Percentiles rank a stretch among this genome's conserved stretches.
phyloP scores from a whole-genome alignment of 2,888 invertebrate genomes.

The Trissolcus japonicus region DNA sequence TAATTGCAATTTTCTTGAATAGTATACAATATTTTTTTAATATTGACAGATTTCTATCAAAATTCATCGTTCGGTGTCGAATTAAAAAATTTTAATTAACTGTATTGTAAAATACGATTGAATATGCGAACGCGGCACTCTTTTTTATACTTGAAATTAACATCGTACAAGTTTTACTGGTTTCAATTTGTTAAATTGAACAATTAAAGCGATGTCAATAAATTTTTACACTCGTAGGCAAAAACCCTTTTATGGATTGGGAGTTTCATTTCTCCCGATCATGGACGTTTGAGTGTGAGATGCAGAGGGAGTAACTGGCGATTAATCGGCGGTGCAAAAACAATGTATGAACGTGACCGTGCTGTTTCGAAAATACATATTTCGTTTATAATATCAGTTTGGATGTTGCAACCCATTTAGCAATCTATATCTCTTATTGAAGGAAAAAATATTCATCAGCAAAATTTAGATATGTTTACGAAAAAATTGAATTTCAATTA shows the following conservation, averaged over 20 bases:
- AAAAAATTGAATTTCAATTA: too few species aligned
- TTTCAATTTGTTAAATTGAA: constrained; percentile 40
- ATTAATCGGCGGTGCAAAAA: constrained; percentile 47
- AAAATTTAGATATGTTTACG: too few species aligned
- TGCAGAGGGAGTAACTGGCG: constrained; percentile 41
- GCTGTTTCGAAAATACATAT: constrained; percentile 35
- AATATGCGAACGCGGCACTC: too few species aligned
- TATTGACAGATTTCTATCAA: too few species aligned
- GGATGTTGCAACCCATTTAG: constrained; percentile 8
- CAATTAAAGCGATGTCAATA: constrained; percentile 47
- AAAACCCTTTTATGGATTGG: constrained; percentile 40
- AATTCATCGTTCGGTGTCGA: too few species aligned
- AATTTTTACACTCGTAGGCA: constrained; percentile 40
- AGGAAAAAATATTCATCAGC: constrained; percentile 7
- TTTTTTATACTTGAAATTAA: too few species aligned
- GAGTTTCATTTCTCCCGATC: constrained; percentile 45
- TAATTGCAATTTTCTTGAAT: too few species aligned
- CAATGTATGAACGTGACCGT: constrained; percentile 36
- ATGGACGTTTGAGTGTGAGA: constrained; percentile 23
- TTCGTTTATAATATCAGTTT: constrained; percentile 37
- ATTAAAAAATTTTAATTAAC: too few species aligned
- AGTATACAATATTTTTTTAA: too few species aligned
- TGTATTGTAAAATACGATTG: too few species aligned
- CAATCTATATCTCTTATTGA: constrained; percentile 20
- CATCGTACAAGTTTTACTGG: constrained; percentile 6